Percentiles rank a stretch among this genome's conserved stretches.
Evolutionary conservation across 2,113 vertebrate species (phyloP).

Genomic region (Ageneiosus marmoratus): DNA sequence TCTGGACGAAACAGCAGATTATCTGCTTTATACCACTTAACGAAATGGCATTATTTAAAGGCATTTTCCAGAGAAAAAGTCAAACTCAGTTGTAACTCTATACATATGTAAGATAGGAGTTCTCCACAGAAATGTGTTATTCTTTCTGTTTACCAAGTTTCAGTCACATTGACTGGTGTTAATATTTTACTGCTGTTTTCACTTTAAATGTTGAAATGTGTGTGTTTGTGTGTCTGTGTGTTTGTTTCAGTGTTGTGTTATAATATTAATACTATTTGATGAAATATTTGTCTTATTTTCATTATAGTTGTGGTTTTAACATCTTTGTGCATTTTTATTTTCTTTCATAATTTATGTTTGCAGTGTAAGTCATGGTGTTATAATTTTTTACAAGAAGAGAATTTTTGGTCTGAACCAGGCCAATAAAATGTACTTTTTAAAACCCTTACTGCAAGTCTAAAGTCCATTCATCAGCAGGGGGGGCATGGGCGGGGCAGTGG

Average conservation of each 20-base stretch:
- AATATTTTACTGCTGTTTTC: constrained; percentile 46
- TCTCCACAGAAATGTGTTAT: constrained; percentile 12
- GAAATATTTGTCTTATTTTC: constrained; percentile 46
- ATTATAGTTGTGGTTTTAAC: constrained; percentile 48
- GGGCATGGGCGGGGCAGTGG: neutral
- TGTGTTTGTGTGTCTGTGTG: neutral
- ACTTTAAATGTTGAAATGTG: constrained; percentile 48
- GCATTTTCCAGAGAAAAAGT: constrained; percentile 52
- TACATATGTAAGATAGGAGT: constrained; percentile 8
- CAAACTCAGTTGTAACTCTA: neutral
- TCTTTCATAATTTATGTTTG: constrained; percentile 66
- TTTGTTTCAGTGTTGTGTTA: constrained; percentile 40
- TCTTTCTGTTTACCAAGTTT: constrained; percentile 57
- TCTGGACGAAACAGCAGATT: constrained; percentile 60
- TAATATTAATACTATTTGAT: neutral
- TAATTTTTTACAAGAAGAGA: constrained; percentile 56
- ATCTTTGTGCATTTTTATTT: constrained; percentile 69
- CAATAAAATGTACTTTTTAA: constrained; percentile 65
- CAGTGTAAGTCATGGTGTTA: constrained; percentile 36
- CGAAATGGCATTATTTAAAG: constrained; percentile 46
- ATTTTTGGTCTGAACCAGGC: constrained; percentile 53
- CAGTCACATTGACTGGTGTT: constrained; percentile 78
- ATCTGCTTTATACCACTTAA: constrained; percentile 43
- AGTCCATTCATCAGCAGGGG: neutral
- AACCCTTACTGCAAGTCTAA: neutral